Percentiles rank a stretch among this genome's conserved stretches.
Evolutionary conservation across 2,797 vertebrate genomes (phyloP).

Genomic region (Astyanax mexicanus): DNA sequence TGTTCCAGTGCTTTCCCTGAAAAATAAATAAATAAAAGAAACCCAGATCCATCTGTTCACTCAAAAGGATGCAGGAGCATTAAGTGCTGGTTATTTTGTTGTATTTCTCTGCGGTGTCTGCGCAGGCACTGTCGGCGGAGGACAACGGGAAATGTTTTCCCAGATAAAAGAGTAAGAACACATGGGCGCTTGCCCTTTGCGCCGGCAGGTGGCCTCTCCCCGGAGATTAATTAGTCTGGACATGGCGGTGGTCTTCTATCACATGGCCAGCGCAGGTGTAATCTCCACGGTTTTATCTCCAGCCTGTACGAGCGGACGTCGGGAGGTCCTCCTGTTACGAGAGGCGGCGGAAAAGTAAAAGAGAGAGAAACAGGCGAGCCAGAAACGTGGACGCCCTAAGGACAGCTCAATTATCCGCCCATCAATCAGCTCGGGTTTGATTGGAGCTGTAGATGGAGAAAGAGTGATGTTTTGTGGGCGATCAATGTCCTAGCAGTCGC

Average conservation of each 20-base stretch:
- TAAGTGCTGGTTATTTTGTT: neutral
- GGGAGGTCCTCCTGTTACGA: constrained; percentile 74
- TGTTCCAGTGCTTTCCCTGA: neutral
- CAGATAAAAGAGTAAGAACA: constrained; percentile 66
- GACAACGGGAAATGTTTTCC: constrained; percentile 47
- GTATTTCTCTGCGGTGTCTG: neutral
- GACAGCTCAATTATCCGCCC: constrained; percentile 80
- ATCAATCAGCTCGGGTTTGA: constrained; percentile 77
- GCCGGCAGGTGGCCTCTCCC: constrained; percentile 73
- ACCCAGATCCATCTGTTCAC: neutral
- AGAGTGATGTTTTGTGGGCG: constrained; percentile 69
- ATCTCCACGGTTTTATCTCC: constrained; percentile 66
- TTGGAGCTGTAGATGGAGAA: constrained; percentile 74
- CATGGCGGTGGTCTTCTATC: constrained; percentile 67
- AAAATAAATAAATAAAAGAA: too few species aligned
- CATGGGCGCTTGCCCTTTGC: constrained; percentile 65
- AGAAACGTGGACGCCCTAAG: constrained; percentile 73
- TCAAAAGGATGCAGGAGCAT: neutral
- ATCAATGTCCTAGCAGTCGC: constrained; percentile 75
- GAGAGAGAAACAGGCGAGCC: constrained; percentile 56
- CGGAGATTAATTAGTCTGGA: constrained; percentile 77
- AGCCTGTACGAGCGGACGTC: constrained; percentile 71
- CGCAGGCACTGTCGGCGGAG: neutral
- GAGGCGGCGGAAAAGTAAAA: constrained; percentile 72
- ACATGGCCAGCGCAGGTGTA: constrained; percentile 52